Evolutionary conservation across 2,797 vertebrate species (phyloP), one percentile per base, ranked within the genome.

Genomic region (Poeciliopsis presidionis): DNA sequence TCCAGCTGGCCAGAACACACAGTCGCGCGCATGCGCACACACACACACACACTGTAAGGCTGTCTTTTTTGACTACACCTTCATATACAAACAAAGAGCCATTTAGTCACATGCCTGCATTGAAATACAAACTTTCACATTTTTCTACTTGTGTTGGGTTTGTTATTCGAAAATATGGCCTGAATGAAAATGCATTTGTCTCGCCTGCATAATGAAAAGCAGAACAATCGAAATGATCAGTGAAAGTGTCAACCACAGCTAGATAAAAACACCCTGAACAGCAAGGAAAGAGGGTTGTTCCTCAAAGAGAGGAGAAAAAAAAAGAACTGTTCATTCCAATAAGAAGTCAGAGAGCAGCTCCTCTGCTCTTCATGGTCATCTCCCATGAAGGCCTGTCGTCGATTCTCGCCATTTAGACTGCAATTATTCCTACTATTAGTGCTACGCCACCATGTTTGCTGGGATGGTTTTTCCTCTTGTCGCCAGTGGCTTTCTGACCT

Each of bases 401-500:
- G 73, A 90, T 92, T 92, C 91, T 90, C 91, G 91, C 86, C 88
- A 87, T 90, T 94, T 89, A 89, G 87, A 86, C 72, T 80, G 45
- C 82, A 84, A 89, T 93, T 86, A 83, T 85, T 87, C 75, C 81
- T 61, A 67, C 84, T 91, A 89, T 91, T 90, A 91, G 87, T 84
- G 74, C 78, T 75, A 36, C 72, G 53, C 57, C 9, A 7, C 28
- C 65, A 75, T 85, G 77, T 86, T 83, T 79, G 81, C 83, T 46
- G 72, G 80, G 73, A 82, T 89, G 90, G 84, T 82, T 80, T 82
- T 86, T 77, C 81, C 28, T 91, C 88, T 87, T 94, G 91, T 93
- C 90, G 89, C 92, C 93, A 93, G 93, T 92, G 90, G 93, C 94
- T 94, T 94, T 92, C 91, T 94, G 93, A 93, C 91, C 93, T 93